These are phyloP conservation scores for Rhabdomys pumilio DNA, from an alignment of 2,797 vertebrate species.

Conservation along the genomic window DNA sequence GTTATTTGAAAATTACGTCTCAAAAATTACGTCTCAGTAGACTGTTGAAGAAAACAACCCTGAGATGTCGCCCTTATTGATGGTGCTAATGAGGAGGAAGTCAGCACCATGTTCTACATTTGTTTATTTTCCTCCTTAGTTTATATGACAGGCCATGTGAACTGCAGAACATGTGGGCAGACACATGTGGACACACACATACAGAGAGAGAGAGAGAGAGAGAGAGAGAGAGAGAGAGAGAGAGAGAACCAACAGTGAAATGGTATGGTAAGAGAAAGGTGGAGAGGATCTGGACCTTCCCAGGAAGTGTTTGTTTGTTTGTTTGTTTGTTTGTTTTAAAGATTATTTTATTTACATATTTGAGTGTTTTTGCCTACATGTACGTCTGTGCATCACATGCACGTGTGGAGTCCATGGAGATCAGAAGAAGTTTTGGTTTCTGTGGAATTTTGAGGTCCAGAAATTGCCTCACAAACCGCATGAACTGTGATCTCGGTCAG, in stretches of 20 bases:
- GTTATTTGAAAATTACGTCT: too few relatives aligned
- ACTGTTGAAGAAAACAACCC: background rate
- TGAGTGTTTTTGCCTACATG: background rate
- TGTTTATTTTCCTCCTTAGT: background rate
- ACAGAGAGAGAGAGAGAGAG: background rate
- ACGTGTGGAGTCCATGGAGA: background rate
- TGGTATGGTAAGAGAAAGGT: background rate
- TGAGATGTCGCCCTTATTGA: background rate
- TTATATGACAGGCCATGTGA: background rate
- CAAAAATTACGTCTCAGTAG: conserved; percentile 12
- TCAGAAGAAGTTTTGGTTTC: background rate
- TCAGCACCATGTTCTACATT: background rate
- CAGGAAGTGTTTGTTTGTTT: background rate
- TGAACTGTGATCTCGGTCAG: too few relatives aligned
- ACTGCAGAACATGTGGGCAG: background rate
- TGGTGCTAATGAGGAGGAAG: background rate
- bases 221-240: background rate
- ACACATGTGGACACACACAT: background rate
- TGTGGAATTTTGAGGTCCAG: background rate
- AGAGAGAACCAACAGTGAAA: background rate
- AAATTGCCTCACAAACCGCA: too few relatives aligned
- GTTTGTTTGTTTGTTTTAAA: too few relatives aligned
- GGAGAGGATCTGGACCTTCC: background rate
- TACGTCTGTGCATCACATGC: background rate
- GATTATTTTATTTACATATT: background rate